Evolutionary conservation across 2,888 invertebrate species (phyloP).

Genomic region (Subacronicta megacephala): DNA sequence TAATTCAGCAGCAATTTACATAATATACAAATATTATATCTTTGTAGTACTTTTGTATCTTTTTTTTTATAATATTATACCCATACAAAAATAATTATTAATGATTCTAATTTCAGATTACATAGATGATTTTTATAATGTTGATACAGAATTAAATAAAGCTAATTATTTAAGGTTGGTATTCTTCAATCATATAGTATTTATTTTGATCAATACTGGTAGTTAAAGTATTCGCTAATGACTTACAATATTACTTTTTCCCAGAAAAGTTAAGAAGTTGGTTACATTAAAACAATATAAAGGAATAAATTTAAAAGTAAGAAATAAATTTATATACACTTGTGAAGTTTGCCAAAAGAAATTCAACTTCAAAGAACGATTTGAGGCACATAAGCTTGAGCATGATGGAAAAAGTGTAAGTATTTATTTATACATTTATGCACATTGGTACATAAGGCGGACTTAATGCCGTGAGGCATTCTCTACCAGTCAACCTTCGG

Average conservation of each 20-base stretch:
- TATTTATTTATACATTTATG: too few relatives aligned
- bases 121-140: constrained; percentile 14
- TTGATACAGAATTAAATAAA: constrained; percentile 1
- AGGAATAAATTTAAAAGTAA: constrained; percentile 56
- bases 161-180: constrained; percentile 23
- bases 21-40: too few relatives aligned
- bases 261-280: constrained; percentile 53
- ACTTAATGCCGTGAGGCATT: too few relatives aligned
- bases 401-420: constrained; percentile 80
- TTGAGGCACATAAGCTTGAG: constrained; percentile 77
- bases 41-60: too few relatives aligned
- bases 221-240: too few relatives aligned
- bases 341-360: constrained; percentile 79
- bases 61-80: too few relatives aligned
- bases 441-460: too few relatives aligned
- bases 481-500: too few relatives aligned
- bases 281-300: constrained; percentile 49
- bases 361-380: constrained; percentile 72
- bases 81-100: too few relatives aligned
- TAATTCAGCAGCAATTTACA: too few relatives aligned
- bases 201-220: too few relatives aligned
- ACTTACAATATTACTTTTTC: constrained; percentile 20
- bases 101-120: constrained; percentile 25
- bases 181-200: not conserved
- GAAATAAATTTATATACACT: constrained; percentile 65